These are phyloP conservation scores for Sigmodon hispidus DNA, from an alignment of 2,113 vertebrate species.

Conservation along the genomic window DNA sequence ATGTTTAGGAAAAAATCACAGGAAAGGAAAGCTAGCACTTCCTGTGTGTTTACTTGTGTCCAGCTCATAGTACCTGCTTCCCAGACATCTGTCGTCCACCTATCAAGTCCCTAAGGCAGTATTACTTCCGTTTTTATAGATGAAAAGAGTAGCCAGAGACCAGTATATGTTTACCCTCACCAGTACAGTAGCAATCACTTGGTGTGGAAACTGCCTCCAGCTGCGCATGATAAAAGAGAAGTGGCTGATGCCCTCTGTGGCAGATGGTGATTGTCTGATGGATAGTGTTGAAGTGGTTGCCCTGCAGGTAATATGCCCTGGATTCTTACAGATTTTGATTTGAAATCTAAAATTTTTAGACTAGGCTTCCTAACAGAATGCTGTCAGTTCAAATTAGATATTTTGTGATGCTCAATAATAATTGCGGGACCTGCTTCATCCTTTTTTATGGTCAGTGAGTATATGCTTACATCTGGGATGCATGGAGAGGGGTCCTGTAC, in stretches of 20 bases:
- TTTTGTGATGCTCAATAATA: not conserved
- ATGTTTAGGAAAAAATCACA: not conserved
- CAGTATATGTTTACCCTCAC: not conserved
- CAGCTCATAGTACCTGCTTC: not conserved
- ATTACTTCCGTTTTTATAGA: constrained; percentile 46
- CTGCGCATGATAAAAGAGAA: constrained; percentile 42
- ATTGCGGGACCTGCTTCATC: not conserved
- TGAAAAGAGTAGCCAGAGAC: constrained; percentile 4
- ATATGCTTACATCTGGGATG: not conserved
- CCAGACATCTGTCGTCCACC: not conserved
- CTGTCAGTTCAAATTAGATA: not conserved
- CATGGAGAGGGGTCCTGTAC: not conserved
- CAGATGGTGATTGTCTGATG: not conserved
- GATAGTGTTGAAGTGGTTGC: not conserved
- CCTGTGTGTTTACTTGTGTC: not conserved
- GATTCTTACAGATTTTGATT: not conserved
- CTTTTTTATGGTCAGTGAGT: not conserved
- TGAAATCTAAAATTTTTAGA: not conserved
- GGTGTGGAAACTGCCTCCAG: constrained; percentile 39
- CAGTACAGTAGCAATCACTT: constrained; percentile 14
- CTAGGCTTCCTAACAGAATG: not conserved
- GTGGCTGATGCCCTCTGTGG: not conserved
- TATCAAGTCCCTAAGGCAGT: not conserved
- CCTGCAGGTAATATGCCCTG: not conserved
- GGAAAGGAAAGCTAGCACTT: not conserved